These are phyloP conservation scores for Numida meleagris DNA, from an alignment of 2,113 vertebrate species.

Conservation along the genomic window DNA sequence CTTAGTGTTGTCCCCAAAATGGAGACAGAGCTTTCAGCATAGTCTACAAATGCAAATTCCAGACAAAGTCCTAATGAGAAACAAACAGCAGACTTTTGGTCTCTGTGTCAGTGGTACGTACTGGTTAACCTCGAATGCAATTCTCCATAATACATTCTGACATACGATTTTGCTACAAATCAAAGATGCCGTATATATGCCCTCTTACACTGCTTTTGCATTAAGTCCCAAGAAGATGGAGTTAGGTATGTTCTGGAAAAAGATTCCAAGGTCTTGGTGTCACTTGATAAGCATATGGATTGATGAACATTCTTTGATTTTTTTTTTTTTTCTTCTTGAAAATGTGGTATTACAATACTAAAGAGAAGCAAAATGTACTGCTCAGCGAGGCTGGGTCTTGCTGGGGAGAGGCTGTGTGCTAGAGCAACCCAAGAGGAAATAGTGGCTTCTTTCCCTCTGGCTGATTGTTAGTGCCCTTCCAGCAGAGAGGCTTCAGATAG, in stretches of 20 bases:
- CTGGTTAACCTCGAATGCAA: not conserved
- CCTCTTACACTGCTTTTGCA: not conserved
- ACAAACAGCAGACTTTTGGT: not conserved
- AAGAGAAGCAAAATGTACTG: not conserved
- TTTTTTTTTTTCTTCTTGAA: not conserved
- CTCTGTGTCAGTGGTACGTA: fast-evolving
- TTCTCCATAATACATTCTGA: not conserved
- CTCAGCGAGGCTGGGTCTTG: not conserved
- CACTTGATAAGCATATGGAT: not conserved
- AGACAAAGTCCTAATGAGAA: not conserved
- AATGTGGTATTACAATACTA: not conserved
- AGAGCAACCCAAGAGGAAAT: not conserved
- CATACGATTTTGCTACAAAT: not conserved
- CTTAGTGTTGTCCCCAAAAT: not conserved
- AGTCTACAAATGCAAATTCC: constrained; percentile 28
- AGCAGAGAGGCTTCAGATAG: not conserved
- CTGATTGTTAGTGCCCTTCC: not conserved
- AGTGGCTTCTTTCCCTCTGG: not conserved
- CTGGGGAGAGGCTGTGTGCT: not conserved
- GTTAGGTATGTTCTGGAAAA: not conserved
- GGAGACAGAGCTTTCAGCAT: constrained; percentile 14
- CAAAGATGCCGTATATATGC: not conserved
- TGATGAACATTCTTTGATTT: not conserved
- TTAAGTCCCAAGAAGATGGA: not conserved
- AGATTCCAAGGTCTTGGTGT: not conserved